Percentiles rank a stretch among this genome's conserved stretches.
Conservation (phyloP, 2,113 vertebrate species). For the Taurulus bubalis region DNA sequence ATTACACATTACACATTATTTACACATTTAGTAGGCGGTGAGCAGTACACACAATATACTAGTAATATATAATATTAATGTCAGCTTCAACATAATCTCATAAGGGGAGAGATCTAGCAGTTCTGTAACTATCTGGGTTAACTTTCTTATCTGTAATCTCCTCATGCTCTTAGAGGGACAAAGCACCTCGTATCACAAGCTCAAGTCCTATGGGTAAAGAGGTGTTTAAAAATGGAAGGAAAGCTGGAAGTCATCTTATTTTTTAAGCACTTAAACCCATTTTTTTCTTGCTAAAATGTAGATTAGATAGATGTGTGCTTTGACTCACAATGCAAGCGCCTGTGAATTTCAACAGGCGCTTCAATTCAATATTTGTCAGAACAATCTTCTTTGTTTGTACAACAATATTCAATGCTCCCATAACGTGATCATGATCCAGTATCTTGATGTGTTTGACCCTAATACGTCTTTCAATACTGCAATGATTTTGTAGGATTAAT, state of each 20-base stretch:
- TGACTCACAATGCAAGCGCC: background rate
- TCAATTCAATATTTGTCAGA: background rate
- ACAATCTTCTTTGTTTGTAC: background rate
- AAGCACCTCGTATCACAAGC: background rate
- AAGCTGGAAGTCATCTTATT: background rate
- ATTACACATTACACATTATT: too few species aligned
- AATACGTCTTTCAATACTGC: too few species aligned
- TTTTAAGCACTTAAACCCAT: background rate
- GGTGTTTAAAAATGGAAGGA: background rate
- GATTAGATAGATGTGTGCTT: background rate
- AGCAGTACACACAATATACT: background rate
- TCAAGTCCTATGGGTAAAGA: background rate
- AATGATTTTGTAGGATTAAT: too few species aligned
- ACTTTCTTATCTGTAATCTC: background rate
- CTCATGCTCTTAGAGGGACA: background rate
- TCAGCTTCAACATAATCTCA: background rate
- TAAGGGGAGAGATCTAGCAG: background rate
- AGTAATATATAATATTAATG: background rate
- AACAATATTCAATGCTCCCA: too few species aligned
- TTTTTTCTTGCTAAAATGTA: background rate
- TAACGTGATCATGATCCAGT: too few species aligned
- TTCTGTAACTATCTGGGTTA: background rate
- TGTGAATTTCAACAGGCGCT: too few species aligned
- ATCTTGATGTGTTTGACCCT: too few species aligned
- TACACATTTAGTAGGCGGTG: background rate